Evolutionary conservation across 2,113 vertebrate species (phyloP).

Genomic region (Campylomormyrus numenius): DNA sequence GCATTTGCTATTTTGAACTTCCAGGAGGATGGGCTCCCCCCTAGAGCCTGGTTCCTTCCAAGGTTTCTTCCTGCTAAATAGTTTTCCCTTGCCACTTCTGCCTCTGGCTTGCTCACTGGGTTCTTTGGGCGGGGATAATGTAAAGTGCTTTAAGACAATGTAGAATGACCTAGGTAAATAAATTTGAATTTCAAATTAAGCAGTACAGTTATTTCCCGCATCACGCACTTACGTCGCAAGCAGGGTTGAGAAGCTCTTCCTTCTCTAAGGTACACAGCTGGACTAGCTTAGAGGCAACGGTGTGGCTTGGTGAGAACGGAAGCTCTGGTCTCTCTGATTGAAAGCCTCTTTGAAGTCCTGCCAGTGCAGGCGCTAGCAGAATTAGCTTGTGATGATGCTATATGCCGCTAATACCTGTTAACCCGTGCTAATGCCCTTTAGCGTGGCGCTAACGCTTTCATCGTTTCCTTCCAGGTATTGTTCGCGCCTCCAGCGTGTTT

Average conservation of each 20-base stretch:
- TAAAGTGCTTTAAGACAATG: neutral
- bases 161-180: neutral
- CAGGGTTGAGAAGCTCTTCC: neutral
- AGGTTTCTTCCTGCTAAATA: neutral
- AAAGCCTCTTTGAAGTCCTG: neutral
- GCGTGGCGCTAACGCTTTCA: neutral
- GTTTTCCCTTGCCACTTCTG: neutral
- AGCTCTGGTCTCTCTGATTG: neutral
- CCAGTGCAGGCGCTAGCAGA: neutral
- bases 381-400: neutral
- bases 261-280: neutral
- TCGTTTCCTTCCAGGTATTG: constrained; percentile 68
- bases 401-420: too few relatives aligned
- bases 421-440: neutral
- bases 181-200: neutral
- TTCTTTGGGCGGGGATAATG: neutral
- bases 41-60: neutral
- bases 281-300: neutral
- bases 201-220: neutral
- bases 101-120: neutral
- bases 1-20: neutral
- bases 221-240: neutral
- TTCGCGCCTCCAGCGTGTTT: constrained; percentile 94
- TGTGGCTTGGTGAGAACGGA: neutral
- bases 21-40: neutral